Base-by-base conservation (phyloP, 2,797 vertebrate genomes). In the Poecilia picta region DNA sequence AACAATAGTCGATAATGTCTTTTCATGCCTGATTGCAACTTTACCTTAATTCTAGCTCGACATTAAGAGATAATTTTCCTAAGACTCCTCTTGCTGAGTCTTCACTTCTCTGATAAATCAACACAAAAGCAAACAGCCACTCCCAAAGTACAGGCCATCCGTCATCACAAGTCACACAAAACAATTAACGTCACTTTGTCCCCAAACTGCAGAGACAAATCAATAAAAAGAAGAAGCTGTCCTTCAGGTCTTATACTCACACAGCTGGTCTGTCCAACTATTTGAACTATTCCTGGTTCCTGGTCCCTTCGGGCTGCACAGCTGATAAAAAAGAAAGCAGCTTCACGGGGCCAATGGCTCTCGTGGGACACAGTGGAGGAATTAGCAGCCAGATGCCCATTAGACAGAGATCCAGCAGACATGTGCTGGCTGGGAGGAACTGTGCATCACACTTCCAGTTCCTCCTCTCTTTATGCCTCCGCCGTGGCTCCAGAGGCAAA, bases 321-420 rank as follows among this genome's bases (percentile, higher is more conserved):
- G 86, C 87, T 89, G 88, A 92, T 83, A 77, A 83, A 88, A 39
- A 39, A 39, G 5, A 71, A 85, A 84, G 83, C 70, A 91, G 85
- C 81, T 89, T 87, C 51, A 81, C 79, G 6, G 45, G 77, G 81
- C 81, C 76, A 80, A 74, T 15, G 46, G 77, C 85, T 91, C 91
- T 85, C 68, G 0, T 68, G 87, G 91, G 92, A 90, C 23, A 18
- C 49, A 74, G 79, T 78, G 77, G 87, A 78, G 79, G 83, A 89
- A 84, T 89, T 70, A 85, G 81, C 88, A 78, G 88, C 88, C 89
- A 92, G 88, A 91, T 88, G 88, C 78, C 88, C 86, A 87, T 92
- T 84, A 92, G 81, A 87, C 62, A 33, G 74, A 20, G 79, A 83
- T 83, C 81, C 77, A 79, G 75, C 82, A 87, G 83, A 84, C 86